phyloP scores from a whole-genome alignment of 2,888 invertebrate genomes.

The Plutella xylostella region DNA sequence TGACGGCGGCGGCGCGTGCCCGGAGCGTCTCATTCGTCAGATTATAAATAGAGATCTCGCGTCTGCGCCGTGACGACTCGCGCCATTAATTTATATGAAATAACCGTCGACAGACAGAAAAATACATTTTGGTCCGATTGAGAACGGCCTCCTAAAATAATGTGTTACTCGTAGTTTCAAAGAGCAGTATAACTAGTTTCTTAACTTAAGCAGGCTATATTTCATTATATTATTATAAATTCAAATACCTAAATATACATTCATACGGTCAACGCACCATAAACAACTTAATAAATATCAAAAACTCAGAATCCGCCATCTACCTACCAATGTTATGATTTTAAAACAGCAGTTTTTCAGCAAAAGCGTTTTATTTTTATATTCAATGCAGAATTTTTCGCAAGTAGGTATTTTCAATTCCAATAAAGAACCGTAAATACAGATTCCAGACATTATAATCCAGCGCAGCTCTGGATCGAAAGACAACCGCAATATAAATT shows the following conservation, averaged over 20 bases:
- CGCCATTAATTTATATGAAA: conserved; percentile 71
- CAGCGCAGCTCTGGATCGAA: conserved; percentile 42
- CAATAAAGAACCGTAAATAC: conserved; percentile 59
- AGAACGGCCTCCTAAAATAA: conserved; percentile 63
- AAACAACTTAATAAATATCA: too few relatives aligned
- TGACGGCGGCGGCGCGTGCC: conserved; percentile 64
- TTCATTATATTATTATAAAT: too few relatives aligned
- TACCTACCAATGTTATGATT: too few relatives aligned
- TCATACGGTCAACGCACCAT: too few relatives aligned
- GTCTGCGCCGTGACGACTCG: conserved; percentile 68
- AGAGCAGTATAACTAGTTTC: too few relatives aligned
- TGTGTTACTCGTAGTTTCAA: too few relatives aligned
- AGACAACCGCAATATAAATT: conserved; percentile 59
- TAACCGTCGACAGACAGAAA: conserved; percentile 69
- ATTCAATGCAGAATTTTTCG: conserved; percentile 34
- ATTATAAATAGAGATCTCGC: conserved; percentile 63
- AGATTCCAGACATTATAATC: conserved; percentile 51
- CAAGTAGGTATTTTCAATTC: conserved; percentile 43
- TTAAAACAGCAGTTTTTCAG: not conserved
- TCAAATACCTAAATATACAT: too few relatives aligned
- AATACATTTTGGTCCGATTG: conserved; percentile 58
- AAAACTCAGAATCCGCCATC: too few relatives aligned
- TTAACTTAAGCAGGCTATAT: too few relatives aligned
- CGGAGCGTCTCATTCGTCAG: conserved; percentile 68
- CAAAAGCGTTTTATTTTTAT: conserved; percentile 1